Percentiles rank a stretch among this genome's conserved stretches.
These are phyloP conservation scores for Anguilla japonica DNA, from an alignment of 2,113 vertebrate genomes.

Conservation along the genomic window DNA sequence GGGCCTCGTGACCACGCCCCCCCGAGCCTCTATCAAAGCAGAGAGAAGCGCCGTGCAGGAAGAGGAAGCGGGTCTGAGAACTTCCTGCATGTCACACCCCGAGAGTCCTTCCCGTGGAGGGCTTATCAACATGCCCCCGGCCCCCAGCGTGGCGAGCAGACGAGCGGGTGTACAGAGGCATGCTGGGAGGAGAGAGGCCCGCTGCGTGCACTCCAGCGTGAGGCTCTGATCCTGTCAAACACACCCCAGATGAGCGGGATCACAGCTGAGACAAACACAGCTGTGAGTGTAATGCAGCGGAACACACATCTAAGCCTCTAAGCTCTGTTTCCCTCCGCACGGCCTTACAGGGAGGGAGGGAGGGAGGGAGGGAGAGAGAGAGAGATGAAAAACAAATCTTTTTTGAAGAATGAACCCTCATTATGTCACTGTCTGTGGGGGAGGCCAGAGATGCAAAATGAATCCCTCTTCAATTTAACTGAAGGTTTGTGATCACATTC, in stretches of 20 bases:
- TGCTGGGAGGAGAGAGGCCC: constrained; percentile 18
- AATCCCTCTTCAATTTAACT: background rate
- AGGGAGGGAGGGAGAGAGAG: background rate
- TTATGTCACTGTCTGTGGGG: background rate
- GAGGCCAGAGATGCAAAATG: too few species aligned
- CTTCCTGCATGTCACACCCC: constrained; percentile 57
- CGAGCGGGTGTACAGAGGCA: constrained; percentile 28
- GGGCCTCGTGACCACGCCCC: background rate
- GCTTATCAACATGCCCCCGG: constrained; percentile 46
- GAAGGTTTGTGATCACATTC: too few species aligned
- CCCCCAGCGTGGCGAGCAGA: constrained; percentile 33
- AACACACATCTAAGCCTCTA: background rate
- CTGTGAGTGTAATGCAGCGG: background rate
- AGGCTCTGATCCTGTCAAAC: background rate
- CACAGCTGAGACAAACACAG: background rate
- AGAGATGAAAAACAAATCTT: background rate
- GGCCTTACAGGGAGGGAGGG: background rate
- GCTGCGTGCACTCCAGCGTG: background rate
- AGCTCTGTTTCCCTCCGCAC: background rate
- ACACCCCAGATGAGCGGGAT: background rate
- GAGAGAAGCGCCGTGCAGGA: background rate
- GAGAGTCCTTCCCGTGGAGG: constrained; percentile 54
- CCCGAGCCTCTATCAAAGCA: background rate
- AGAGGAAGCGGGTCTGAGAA: constrained; percentile 44
- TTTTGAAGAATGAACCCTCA: background rate